Percentiles rank a stretch among this genome's conserved stretches.
Evolutionary conservation across 1,140 invertebrate genomes (phyloP).

Genomic region (Drosophila azteca): DNA sequence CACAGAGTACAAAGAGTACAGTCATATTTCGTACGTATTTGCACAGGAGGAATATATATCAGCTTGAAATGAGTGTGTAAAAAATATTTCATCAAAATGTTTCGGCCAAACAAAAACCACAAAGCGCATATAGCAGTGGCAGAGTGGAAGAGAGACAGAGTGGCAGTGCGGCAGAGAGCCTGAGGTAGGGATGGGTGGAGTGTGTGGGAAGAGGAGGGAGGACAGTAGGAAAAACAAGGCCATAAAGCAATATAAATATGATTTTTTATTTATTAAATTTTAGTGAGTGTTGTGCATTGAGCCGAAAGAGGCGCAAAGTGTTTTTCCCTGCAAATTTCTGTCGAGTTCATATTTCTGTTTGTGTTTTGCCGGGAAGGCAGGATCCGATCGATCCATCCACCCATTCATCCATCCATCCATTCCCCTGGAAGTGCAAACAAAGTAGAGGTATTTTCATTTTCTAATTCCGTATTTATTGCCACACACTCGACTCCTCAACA

Average conservation of each 20-base stretch:
- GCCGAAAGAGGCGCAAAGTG: constrained; percentile 66
- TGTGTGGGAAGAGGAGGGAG: not conserved
- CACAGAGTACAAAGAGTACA: not conserved
- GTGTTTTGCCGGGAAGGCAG: constrained; percentile 5
- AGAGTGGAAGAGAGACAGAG: not conserved
- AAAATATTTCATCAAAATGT: constrained; percentile 77
- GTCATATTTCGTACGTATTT: constrained; percentile 32
- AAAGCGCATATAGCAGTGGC: constrained; percentile 56
- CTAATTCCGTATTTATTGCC: constrained; percentile 55
- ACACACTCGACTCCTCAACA: constrained; percentile 30
- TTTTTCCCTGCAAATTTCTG: constrained; percentile 43
- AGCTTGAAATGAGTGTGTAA: constrained; percentile 67
- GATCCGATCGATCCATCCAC: not conserved
- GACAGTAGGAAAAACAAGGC: constrained; percentile 48
- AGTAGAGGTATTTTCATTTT: constrained; percentile 46
- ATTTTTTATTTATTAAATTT: constrained; percentile 82
- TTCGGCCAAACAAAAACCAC: constrained; percentile 67
- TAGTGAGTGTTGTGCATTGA: constrained; percentile 79
- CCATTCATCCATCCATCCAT: too few relatives aligned
- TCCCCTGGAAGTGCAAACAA: constrained; percentile 27
- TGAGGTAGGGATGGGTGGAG: not conserved
- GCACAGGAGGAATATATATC: constrained; percentile 24
- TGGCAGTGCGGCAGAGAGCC: not conserved
- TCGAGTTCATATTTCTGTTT: constrained; percentile 26
- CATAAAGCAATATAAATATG: constrained; percentile 78